These are phyloP conservation scores for Zaprionus camerounensis DNA, from an alignment of 1,140 invertebrate genomes.

Conservation along the genomic window DNA sequence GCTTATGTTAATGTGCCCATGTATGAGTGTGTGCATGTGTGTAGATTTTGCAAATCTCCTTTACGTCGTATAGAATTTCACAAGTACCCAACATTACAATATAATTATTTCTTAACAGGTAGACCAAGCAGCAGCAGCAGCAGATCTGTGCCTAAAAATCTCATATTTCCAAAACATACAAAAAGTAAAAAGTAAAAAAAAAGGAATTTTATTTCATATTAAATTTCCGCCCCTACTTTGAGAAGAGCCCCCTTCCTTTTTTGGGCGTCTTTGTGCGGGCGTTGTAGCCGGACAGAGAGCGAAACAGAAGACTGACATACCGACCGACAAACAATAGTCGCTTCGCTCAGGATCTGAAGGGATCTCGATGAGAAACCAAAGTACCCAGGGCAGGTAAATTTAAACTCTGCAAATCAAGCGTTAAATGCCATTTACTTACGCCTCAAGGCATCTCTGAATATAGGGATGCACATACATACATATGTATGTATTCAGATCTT, in stretches of 20 bases:
- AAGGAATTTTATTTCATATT: constrained; percentile 65
- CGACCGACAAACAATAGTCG: constrained; percentile 56
- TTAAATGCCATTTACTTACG: constrained; percentile 79
- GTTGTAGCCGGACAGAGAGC: background rate
- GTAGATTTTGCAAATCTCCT: constrained; percentile 4
- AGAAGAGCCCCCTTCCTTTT: constrained; percentile 21
- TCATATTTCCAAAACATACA: constrained; percentile 69
- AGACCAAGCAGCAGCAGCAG: constrained; percentile 46
- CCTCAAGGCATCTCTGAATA: constrained; percentile 53
- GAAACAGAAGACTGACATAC: background rate
- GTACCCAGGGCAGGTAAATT: constrained; percentile 63
- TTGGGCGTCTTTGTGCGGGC: constrained; percentile 60
- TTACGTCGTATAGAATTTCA: constrained; percentile 59
- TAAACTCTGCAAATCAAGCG: constrained; percentile 76
- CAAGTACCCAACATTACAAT: constrained; percentile 44
- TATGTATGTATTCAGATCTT: constrained; percentile 5
- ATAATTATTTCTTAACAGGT: constrained; percentile 60
- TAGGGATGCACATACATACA: constrained; percentile 2
- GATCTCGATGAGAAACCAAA: constrained; percentile 47
- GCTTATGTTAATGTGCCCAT: background rate
- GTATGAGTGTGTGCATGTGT: background rate
- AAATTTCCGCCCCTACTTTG: constrained; percentile 78
- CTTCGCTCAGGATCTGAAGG: constrained; percentile 46
- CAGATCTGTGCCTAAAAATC: constrained; percentile 68
- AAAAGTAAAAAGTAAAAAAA: constrained; percentile 11